These are phyloP conservation scores for Neotoxoptera formosana DNA, from an alignment of 1,140 invertebrate species.

Conservation along the genomic window DNA sequence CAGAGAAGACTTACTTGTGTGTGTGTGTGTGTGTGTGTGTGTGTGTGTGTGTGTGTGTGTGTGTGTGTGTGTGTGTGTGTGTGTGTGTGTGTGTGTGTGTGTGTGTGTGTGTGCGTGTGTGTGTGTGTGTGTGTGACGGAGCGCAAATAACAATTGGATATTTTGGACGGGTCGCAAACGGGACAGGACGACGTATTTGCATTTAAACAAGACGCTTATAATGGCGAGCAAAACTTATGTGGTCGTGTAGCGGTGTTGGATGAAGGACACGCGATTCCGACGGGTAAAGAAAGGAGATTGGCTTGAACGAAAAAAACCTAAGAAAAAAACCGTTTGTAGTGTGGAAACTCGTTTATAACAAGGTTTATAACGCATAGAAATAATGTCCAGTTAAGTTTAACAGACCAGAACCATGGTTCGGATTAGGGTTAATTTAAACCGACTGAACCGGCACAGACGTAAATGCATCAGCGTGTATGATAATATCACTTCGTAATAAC, in stretches of 20 bases:
- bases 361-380: background rate
- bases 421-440: background rate
- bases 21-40: background rate
- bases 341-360: background rate
- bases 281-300: background rate
- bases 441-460: background rate
- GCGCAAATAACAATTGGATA: background rate
- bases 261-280: background rate
- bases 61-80: background rate
- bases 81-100: background rate
- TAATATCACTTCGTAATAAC: background rate
- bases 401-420: background rate
- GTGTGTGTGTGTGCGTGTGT: no score
- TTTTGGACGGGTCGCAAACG: background rate
- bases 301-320: background rate
- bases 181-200: background rate
- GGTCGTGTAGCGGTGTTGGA: background rate
- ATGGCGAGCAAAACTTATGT: background rate
- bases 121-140: background rate
- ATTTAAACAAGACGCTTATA: slow-evolving; percentile 20
- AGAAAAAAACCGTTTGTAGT: background rate
- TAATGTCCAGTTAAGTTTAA: background rate
- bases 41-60: background rate
- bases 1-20: background rate
- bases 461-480: background rate